Percentiles rank a stretch among this genome's conserved stretches.
Conservation (phyloP, 2,888 invertebrate species). For the Toxonevra muliebris region DNA sequence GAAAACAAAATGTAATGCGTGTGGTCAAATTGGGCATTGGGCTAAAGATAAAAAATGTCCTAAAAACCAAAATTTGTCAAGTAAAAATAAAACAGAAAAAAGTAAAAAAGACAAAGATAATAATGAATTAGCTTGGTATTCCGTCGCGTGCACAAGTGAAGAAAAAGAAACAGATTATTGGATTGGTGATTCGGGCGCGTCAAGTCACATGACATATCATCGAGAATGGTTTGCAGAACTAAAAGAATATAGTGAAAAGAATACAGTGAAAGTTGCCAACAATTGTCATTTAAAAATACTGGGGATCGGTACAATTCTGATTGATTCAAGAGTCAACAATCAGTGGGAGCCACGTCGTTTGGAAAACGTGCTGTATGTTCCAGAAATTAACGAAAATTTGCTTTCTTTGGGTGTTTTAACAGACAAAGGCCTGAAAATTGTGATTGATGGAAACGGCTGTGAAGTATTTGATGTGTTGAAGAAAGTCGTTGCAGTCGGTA, state of each 20-base stretch:
- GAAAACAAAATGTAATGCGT: background rate
- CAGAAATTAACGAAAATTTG: too few species aligned
- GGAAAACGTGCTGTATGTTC: too few species aligned
- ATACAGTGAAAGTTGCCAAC: background rate
- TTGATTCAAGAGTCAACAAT: too few species aligned
- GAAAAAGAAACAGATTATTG: background rate
- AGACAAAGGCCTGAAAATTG: too few species aligned
- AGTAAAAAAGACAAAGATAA: background rate
- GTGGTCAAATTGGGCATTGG: background rate
- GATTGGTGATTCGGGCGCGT: background rate
- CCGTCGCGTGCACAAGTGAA: background rate
- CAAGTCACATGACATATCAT: constrained; percentile 7
- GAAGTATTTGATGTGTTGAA: background rate
- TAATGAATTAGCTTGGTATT: constrained; percentile 2
- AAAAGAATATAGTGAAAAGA: background rate
- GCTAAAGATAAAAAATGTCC: background rate
- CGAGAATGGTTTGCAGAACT: background rate
- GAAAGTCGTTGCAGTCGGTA: constrained; percentile 1
- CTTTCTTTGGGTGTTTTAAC: too few species aligned
- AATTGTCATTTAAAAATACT: background rate
- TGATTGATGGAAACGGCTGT: background rate
- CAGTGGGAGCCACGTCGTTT: too few species aligned
- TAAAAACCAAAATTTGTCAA: background rate
- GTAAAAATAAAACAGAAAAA: background rate
- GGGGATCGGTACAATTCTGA: background rate